Conservation (phyloP, 2,113 vertebrate species). For the Pedetes capensis region DNA sequence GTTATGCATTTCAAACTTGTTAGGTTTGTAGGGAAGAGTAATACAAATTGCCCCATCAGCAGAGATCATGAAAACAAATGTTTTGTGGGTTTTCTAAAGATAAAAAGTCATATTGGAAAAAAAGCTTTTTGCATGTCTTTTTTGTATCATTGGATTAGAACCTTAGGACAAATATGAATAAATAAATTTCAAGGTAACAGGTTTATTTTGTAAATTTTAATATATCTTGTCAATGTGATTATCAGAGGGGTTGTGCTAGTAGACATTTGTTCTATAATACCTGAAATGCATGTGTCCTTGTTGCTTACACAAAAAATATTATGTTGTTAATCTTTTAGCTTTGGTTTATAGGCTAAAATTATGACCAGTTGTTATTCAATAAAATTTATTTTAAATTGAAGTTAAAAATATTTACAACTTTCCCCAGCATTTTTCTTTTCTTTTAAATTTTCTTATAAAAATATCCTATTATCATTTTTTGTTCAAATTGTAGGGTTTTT, state of each 20-base stretch:
- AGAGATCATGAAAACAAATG: background rate
- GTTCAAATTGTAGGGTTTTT: background rate
- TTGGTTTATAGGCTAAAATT: background rate
- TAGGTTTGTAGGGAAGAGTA: background rate
- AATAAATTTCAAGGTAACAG: background rate
- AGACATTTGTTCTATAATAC: background rate
- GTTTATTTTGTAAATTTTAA: background rate
- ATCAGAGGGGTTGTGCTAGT: background rate
- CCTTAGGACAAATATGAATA: background rate
- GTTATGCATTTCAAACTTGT: background rate
- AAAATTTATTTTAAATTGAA: constrained; percentile 20
- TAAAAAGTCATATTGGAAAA: background rate
- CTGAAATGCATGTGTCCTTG: background rate
- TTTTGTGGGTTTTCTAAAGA: background rate
- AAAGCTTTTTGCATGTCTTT: background rate
- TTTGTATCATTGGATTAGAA: background rate
- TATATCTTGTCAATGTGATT: too few species aligned
- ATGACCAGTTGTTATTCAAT: background rate
- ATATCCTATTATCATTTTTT: background rate
- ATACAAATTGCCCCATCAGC: accelerated
- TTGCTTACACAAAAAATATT: background rate
- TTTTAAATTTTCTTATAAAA: background rate
- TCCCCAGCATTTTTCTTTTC: background rate
- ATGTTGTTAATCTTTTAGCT: background rate
- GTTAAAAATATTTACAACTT: background rate